These are phyloP conservation scores for Megaptera novaeangliae DNA, from an alignment of 2,113 vertebrate genomes.

Conservation along the genomic window DNA sequence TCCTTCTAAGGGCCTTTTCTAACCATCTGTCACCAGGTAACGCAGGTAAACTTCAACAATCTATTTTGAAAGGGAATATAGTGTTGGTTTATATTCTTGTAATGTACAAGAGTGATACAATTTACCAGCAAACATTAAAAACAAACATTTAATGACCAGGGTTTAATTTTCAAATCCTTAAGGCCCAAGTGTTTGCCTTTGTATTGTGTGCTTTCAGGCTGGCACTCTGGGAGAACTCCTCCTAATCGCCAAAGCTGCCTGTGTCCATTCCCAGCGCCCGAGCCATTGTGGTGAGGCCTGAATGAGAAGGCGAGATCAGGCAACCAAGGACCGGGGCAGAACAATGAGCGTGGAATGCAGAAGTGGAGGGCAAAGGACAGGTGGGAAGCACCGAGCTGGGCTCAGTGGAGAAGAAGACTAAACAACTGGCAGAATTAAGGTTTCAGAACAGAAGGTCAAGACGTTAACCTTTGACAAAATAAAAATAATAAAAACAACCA, in stretches of 20 bases:
- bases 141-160: conserved; percentile 41
- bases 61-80: conserved; percentile 15
- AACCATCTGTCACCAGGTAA: conserved; percentile 38
- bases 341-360: background rate
- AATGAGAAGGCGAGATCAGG: background rate
- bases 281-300: background rate
- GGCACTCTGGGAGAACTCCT: background rate
- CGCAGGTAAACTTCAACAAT: background rate
- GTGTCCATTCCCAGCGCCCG: rapidly evolving
- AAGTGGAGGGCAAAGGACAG: background rate
- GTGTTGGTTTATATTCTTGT: conserved; percentile 31
- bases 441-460: background rate
- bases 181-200: conserved; percentile 25
- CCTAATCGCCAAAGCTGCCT: background rate
- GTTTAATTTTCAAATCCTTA: conserved; percentile 45
- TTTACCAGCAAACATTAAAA: conserved; percentile 45
- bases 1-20: conserved; percentile 21
- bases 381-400: background rate
- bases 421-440: background rate
- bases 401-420: background rate
- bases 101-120: conserved; percentile 3
- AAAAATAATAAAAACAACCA: background rate
- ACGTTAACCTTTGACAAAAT: background rate
- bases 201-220: background rate
- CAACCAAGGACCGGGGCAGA: rapidly evolving